These are phyloP conservation scores for Hypomecis atomaria DNA, from an alignment of 2,888 invertebrate species.

Conservation along the genomic window DNA sequence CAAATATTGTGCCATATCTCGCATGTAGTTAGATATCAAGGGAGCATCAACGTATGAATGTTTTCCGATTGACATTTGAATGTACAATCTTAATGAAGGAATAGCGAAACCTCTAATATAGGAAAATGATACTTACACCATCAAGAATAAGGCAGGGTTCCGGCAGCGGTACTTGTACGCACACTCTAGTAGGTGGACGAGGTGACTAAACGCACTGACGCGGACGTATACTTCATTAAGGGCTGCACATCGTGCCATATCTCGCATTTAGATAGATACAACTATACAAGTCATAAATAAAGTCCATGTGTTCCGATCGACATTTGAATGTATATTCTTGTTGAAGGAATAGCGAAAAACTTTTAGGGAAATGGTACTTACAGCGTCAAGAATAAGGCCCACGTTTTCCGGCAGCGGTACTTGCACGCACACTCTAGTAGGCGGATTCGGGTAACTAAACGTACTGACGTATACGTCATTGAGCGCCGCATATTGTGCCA, in stretches of 20 bases:
- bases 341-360: not conserved
- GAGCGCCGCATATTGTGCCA: constrained; percentile 90
- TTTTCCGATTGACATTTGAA: too few species aligned
- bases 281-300: too few species aligned
- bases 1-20: too few species aligned
- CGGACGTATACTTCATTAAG: constrained; percentile 92
- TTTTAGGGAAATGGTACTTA: constrained; percentile 60
- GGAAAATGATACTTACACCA: constrained; percentile 80
- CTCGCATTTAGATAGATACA: constrained; percentile 92
- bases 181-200: constrained; percentile 93
- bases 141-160: constrained; percentile 89
- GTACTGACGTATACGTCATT: constrained; percentile 91
- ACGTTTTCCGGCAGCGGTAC: constrained; percentile 88
- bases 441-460: constrained; percentile 91
- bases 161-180: constrained; percentile 92
- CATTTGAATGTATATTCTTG: too few species aligned
- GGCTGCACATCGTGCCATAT: constrained; percentile 91
- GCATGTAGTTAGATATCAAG: too few species aligned
- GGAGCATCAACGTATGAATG: too few species aligned
- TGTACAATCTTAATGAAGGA: too few species aligned
- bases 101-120: not conserved
- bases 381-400: constrained; percentile 91
- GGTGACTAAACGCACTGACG: constrained; percentile 88
- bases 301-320: too few species aligned
- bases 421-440: constrained; percentile 94